These are phyloP conservation scores for Drosophila lacteicornis DNA, from an alignment of 1,140 invertebrate genomes.

Conservation along the genomic window DNA sequence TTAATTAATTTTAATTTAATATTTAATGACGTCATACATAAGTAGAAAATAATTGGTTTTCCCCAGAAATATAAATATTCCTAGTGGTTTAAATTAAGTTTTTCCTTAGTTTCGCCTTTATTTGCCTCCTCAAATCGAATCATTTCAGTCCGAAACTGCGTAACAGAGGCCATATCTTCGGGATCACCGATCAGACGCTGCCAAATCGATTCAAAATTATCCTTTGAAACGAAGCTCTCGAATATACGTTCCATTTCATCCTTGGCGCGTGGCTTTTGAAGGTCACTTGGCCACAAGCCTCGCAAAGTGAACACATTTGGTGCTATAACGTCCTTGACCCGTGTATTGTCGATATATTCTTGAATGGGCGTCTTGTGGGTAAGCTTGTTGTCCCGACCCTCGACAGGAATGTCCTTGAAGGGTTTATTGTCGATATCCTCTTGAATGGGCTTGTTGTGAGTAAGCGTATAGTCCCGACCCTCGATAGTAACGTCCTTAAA, in stretches of 20 bases:
- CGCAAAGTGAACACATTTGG: constrained; percentile 39
- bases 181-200: constrained; percentile 28
- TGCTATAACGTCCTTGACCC: constrained; percentile 49
- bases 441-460: neutral
- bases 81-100: neutral
- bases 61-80: neutral
- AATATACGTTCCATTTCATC: constrained; percentile 63
- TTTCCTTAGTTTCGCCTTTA: neutral
- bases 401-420: neutral
- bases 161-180: constrained; percentile 32
- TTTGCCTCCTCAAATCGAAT: neutral
- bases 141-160: constrained; percentile 54
- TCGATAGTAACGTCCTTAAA: constrained; percentile 17
- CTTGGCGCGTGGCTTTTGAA: constrained; percentile 41
- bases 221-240: constrained; percentile 27
- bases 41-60: neutral
- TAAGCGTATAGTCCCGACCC: neutral
- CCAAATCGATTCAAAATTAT: constrained; percentile 59
- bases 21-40: neutral
- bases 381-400: neutral
- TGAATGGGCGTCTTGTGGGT: neutral
- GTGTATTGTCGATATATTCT: constrained; percentile 36
- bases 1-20: too few species aligned
- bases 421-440: constrained; percentile 32
- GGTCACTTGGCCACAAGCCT: constrained; percentile 60